Evolutionary conservation across 1,140 invertebrate species (phyloP).

Genomic region (Eubasilissa regina): DNA sequence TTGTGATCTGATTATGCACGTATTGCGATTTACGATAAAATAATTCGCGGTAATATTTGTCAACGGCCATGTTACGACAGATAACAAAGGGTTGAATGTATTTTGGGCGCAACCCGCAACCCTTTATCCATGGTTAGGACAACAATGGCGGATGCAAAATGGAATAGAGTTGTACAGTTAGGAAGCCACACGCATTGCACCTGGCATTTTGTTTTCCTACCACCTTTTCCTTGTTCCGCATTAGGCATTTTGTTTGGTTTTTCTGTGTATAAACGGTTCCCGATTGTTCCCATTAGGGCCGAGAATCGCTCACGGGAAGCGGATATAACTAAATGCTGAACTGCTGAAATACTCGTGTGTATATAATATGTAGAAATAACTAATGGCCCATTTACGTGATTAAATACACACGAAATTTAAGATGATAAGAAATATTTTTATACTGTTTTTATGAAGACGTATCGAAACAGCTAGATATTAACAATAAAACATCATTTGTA

Average conservation of each 20-base stretch:
- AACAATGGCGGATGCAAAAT: slow-evolving; percentile 40
- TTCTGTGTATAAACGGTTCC: slow-evolving; percentile 18
- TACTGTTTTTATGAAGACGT: too few relatives aligned
- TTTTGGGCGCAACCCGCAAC: slow-evolving; percentile 44
- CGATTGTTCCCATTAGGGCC: neutral
- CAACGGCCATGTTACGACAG: slow-evolving; percentile 33
- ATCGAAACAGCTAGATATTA: too few relatives aligned
- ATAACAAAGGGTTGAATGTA: slow-evolving; percentile 31
- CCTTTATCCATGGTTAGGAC: slow-evolving; percentile 5
- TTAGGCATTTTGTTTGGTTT: slow-evolving; percentile 30
- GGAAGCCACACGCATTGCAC: slow-evolving; percentile 49
- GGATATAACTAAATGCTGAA: neutral
- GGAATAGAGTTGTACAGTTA: slow-evolving; percentile 43
- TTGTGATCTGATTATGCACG: neutral
- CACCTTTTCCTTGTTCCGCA: slow-evolving; percentile 40
- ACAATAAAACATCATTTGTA: too few relatives aligned
- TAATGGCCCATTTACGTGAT: too few relatives aligned
- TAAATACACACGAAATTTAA: too few relatives aligned
- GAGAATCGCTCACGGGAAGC: neutral
- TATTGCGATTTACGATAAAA: slow-evolving; percentile 8
- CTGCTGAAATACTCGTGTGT: neutral
- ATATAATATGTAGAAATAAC: neutral
- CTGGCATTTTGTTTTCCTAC: slow-evolving; percentile 44
- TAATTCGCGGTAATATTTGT: slow-evolving; percentile 35
- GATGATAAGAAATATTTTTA: too few relatives aligned